A percentile compares a stretch with the other conserved stretches of the same genome.
Evolutionary conservation across 2,797 vertebrate species (phyloP).

Genomic region (Amblyopsis hoosieri): DNA sequence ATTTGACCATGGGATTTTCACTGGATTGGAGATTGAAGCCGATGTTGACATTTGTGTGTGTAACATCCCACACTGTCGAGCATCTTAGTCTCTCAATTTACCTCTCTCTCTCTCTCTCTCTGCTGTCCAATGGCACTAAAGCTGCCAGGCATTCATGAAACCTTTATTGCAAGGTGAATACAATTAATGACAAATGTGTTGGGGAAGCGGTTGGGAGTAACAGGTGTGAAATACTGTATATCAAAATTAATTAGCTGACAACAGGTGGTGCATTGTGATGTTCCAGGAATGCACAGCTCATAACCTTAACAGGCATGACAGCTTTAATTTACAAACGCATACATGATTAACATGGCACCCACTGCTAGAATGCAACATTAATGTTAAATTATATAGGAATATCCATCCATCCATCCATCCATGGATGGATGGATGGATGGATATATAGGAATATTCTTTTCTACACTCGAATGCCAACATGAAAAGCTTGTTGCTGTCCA

Average conservation of each 20-base stretch:
- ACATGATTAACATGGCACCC: constrained; percentile 3
- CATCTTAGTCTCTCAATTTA: constrained; percentile 5
- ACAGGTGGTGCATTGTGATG: constrained; percentile 5
- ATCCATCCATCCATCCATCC: no score
- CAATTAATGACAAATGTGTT: no score
- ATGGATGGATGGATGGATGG: no score
- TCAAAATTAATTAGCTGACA: constrained; percentile 16
- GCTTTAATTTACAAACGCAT: constrained; percentile 1
- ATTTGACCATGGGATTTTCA: constrained; percentile 77
- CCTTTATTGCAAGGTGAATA: neutral
- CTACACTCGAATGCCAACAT: constrained; percentile 27
- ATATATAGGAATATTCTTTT: no score
- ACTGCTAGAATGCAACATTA: constrained; percentile 17
- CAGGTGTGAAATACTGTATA: neutral
- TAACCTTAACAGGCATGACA: constrained; percentile 3
- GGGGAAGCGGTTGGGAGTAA: neutral
- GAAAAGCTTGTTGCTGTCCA: neutral
- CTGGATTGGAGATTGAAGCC: constrained; percentile 58
- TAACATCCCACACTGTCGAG: constrained; percentile 54
- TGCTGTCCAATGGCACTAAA: constrained; percentile 10
- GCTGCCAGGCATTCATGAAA: neutral
- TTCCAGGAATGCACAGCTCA: neutral
- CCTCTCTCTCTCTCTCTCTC: neutral
- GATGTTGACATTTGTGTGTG: constrained; percentile 67
- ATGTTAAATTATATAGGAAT: constrained; percentile 13